Evolutionary conservation across 2,113 vertebrate species (phyloP), one percentile per base, ranked within the genome.

Genomic region (Zosterops lateralis): DNA sequence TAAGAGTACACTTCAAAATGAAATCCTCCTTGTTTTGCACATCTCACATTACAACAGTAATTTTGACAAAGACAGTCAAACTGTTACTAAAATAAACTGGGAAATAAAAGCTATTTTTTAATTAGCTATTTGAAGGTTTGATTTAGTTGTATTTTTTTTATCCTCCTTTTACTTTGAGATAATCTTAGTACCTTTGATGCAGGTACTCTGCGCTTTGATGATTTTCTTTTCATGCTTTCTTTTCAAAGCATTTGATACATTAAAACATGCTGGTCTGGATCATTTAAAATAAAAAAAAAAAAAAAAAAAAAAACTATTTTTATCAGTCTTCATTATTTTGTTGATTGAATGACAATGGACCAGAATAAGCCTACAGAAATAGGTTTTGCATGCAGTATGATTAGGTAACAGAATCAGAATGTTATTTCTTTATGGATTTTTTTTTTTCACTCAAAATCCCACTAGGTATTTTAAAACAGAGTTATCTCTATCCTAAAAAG

Each of bases 1-100:
- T 97, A 86, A 87, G 72, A 80, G 88, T 91, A 87, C n/a, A 78
- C 89, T 96, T 92, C 84, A 95, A 40, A 92, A 87, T 87, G 9
- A 76, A 91, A 80, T 57, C 14, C 10, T 92, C 38, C 67, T 88
- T 90, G 58, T 92, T 95, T 90, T 67, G 40, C 22, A 80, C 16
- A 74, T 85, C 45, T 84, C 60, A 60, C 74, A 85, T 77, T 94
- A 50, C 72, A 88, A 83, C 51, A 93, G 50, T 54, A 87, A 94
- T 94, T 95, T 92, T 84, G 38, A 70, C 80, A 93, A 94, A 94
- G 75, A 29, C 57, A 85, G 87, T 67, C 42, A 85, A 92, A 60
- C 12, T 67, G 18, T 66, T 80, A 56, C 56, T 90, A 77, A 83
- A 91, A 90, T 56, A 83, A 91, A 26, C 28, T 53, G 29, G 42